These are phyloP conservation scores for Marronus borbonicus DNA, from an alignment of 2,888 invertebrate species.

Conservation along the genomic window DNA sequence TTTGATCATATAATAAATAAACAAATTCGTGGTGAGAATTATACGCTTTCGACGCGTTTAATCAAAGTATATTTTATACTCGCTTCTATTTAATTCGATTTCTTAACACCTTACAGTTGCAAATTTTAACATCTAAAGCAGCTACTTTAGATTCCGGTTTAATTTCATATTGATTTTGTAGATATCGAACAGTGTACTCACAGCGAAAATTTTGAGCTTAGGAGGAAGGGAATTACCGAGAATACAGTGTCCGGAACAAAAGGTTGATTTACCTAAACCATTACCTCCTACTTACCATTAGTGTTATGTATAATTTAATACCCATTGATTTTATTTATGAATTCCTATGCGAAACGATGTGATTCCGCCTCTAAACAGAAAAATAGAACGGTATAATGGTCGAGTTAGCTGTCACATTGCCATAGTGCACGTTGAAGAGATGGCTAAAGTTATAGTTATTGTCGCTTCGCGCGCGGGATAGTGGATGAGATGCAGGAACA, in stretches of 20 bases:
- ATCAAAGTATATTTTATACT: neutral
- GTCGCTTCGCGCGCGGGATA: slow-evolving; percentile 7
- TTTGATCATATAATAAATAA: too few relatives aligned
- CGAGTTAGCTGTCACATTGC: slow-evolving; percentile 13
- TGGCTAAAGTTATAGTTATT: slow-evolving; percentile 17
- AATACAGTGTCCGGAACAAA: neutral
- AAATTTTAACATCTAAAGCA: neutral
- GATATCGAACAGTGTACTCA: neutral
- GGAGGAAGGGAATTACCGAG: neutral
- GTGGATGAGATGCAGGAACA: neutral
- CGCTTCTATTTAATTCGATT: neutral
- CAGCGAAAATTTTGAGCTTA: neutral
- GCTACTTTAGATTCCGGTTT: neutral
- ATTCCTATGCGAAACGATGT: neutral
- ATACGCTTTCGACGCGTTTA: neutral
- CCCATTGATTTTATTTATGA: slow-evolving; percentile 2
- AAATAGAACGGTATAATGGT: neutral
- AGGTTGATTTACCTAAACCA: neutral
- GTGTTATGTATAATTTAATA: neutral
- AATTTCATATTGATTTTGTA: neutral
- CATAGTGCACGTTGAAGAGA: slow-evolving; percentile 1
- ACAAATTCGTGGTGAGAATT: neutral
- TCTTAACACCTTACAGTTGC: neutral
- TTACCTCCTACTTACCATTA: slow-evolving; percentile 12
- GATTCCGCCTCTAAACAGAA: slow-evolving; percentile 1